Base-by-base conservation (phyloP, 2,797 vertebrate species). In the Falco peregrinus region DNA sequence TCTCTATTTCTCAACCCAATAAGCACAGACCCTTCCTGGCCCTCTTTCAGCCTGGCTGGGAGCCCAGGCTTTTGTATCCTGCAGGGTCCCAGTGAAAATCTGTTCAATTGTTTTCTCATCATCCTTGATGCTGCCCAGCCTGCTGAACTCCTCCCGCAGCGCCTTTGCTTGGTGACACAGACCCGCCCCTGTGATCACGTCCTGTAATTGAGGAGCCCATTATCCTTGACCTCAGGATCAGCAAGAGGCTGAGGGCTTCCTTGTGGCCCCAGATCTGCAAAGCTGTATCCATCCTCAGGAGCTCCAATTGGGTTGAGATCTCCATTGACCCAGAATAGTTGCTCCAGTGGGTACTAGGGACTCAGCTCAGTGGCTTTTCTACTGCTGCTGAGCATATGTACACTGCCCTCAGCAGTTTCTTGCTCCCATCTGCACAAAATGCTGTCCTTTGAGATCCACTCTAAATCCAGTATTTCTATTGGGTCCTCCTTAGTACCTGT, bases 141-240 rank as follows among this genome's bases (percentile, higher is more conserved):
- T 51, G 45, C 17, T 64, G 57, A 51, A 31, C 10, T 90, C 26
- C 33, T 70, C 39, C 29, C 3, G 39, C 37, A 53, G 6, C 19
- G 70, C 12, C 64, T 73, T 28, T 56, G 22, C 26, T 54, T 28
- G 29, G 13, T 0, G 4, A n/a, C 17, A 50, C 12, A 63, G 26
- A 51, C 9, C 7, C 3, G 47, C 26, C 14, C 4, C 5, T 31
- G 18, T 59, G 14, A 10, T 53, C 15, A 41, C 1, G 0, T 47
- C 50, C 59, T 60, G 45, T 11, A 41, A 13, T 37, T 21, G n/a
- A 76, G 17, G 8, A 73, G 17, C 15, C 19, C n/a, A 10, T 33
- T 17, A 24, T 43, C 50, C 48, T 60, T 73, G n/a, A 63, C 21
- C 17, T 17, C 25, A 35, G 21, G 25, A 48, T 35, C 26, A 60